phyloP scores from a whole-genome alignment of 2,797 vertebrate species.

The Streptopelia turtur region DNA sequence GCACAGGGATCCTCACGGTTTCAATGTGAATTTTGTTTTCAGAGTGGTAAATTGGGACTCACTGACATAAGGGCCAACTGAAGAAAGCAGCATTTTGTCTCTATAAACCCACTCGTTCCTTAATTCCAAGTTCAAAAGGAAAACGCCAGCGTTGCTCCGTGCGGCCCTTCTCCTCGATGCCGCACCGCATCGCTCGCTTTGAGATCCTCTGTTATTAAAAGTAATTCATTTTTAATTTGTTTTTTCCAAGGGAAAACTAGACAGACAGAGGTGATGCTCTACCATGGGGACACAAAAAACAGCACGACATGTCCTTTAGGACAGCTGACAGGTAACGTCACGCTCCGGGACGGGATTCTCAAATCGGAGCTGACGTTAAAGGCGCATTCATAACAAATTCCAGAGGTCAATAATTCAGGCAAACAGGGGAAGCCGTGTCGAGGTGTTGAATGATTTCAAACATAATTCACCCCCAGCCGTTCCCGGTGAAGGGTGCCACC shows the following conservation, averaged over 20 bases:
- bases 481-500: conserved; percentile 73
- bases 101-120: background rate
- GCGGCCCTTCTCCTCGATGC: background rate
- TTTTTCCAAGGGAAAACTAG: background rate
- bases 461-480: background rate
- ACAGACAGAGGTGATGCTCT: background rate
- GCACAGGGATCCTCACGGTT: background rate
- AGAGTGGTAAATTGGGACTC: background rate
- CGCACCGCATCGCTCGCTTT: background rate
- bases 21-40: background rate
- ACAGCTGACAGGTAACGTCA: background rate
- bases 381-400: background rate
- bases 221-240: background rate
- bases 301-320: background rate
- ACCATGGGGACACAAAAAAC: background rate
- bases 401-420: background rate
- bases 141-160: accelerated
- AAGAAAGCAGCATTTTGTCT: background rate
- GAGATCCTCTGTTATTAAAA: background rate
- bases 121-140: background rate
- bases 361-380: background rate
- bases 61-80: background rate
- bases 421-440: background rate
- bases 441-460: conserved; percentile 63
- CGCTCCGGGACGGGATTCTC: accelerated